These are phyloP conservation scores for Eira barbara DNA, from an alignment of 2,113 vertebrate genomes.

Conservation along the genomic window DNA sequence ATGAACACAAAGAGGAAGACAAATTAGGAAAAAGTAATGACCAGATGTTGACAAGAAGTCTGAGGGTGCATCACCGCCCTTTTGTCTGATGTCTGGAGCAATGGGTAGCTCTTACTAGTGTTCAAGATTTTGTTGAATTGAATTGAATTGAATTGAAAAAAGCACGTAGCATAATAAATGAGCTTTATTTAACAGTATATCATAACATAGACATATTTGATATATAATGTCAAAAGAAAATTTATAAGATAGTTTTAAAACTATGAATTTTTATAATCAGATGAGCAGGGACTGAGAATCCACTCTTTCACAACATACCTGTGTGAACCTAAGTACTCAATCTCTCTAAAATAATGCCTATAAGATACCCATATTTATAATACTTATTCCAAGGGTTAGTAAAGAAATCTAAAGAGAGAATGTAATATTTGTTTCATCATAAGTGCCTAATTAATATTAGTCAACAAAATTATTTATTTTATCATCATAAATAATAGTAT, in stretches of 20 bases:
- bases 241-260: not conserved
- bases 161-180: not conserved
- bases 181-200: not conserved
- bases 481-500: not conserved
- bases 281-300: not conserved
- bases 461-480: not conserved
- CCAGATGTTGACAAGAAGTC: not conserved
- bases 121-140: not conserved
- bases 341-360: not conserved
- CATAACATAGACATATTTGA: not conserved
- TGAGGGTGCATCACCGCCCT: not conserved
- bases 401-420: not conserved
- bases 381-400: not conserved
- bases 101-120: not conserved
- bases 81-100: not conserved
- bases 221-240: not conserved
- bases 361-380: not conserved
- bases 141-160: not conserved
- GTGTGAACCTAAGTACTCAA: not conserved
- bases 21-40: not conserved
- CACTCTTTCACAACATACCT: not conserved
- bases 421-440: not conserved
- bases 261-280: not conserved
- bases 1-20: not conserved
- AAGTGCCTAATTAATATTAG: not conserved